Conservation (phyloP, 2,113 vertebrate species). For the Corydoras sp. region DNA sequence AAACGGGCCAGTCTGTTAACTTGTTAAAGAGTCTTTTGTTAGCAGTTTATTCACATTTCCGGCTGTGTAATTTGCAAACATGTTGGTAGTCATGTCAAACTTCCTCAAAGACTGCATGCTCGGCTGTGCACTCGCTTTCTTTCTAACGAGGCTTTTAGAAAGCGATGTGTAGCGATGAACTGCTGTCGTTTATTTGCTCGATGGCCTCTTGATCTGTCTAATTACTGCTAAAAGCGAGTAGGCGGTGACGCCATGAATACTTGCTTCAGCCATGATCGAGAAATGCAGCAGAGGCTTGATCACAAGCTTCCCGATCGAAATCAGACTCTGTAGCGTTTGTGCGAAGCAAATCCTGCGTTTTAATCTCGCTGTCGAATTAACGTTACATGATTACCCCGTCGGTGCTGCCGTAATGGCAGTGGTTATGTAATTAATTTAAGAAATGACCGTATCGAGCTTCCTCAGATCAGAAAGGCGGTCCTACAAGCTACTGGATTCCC, state of each 20-base stretch:
- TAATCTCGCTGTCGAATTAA: too few relatives aligned
- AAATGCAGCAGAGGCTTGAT: constrained; percentile 3
- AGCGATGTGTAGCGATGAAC: background rate
- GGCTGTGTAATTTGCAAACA: constrained; percentile 7
- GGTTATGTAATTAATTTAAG: constrained; percentile 39
- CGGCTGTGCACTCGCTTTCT: background rate
- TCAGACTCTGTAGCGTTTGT: too few relatives aligned
- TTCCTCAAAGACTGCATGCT: constrained; percentile 6
- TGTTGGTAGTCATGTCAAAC: constrained; percentile 15
- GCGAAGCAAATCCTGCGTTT: too few relatives aligned
- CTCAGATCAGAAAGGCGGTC: constrained; percentile 11
- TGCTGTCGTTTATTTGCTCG: background rate
- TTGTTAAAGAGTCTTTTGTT: constrained; percentile 4
- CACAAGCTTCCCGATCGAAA: too few relatives aligned
- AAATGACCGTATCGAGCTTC: constrained; percentile 11
- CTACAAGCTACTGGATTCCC: background rate
- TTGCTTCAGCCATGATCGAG: constrained; percentile 6
- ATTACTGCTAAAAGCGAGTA: constrained; percentile 10
- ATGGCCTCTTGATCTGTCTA: background rate
- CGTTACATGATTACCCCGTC: too few relatives aligned
- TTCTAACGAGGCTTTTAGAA: background rate
- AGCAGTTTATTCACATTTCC: constrained; percentile 17
- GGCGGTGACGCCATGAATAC: constrained; percentile 18
- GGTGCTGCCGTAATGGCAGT: too few relatives aligned
- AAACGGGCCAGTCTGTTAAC: background rate